Percentiles rank a stretch among this genome's conserved stretches.
These are phyloP conservation scores for Oreonectes daqikongensis DNA, from an alignment of 2,797 vertebrate species.

Conservation along the genomic window DNA sequence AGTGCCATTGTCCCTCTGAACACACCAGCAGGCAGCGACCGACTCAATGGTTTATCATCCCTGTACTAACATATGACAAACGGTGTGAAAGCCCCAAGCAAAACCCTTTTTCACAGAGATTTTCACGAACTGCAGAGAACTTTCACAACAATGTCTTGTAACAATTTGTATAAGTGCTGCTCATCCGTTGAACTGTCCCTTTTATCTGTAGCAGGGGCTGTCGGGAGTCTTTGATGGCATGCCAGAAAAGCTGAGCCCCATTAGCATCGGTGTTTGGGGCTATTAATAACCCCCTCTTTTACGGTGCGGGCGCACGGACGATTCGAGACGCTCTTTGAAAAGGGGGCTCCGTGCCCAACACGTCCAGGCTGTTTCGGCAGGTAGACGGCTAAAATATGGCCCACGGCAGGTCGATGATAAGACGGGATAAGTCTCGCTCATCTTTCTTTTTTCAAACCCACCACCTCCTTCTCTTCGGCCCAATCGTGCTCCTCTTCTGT, in stretches of 20 bases:
- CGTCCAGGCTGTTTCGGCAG: conserved; percentile 47
- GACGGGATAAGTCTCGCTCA: conserved; percentile 38
- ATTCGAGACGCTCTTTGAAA: conserved; percentile 61
- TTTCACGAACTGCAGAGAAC: conserved; percentile 28
- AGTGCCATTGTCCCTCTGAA: neutral
- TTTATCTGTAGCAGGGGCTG: conserved; percentile 55
- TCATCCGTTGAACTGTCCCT: conserved; percentile 42
- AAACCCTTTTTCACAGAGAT: conserved; percentile 43
- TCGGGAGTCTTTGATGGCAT: conserved; percentile 59
- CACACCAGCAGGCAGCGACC: neutral
- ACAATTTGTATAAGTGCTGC: conserved; percentile 51
- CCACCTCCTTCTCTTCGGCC: conserved; percentile 13
- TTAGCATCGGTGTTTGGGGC: conserved; percentile 65
- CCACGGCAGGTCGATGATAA: conserved; percentile 37
- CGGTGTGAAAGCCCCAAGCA: conserved; percentile 21
- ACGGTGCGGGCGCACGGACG: conserved; percentile 23
- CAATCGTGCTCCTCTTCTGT: conserved; percentile 16
- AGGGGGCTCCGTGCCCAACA: conserved; percentile 39
- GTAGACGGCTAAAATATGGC: conserved; percentile 51
- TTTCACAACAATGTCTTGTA: conserved; percentile 58
- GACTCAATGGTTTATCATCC: neutral
- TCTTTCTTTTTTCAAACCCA: conserved; percentile 22
- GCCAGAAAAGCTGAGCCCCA: conserved; percentile 66
- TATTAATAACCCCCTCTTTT: conserved; percentile 65
- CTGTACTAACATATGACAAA: conserved; percentile 21